Conservation (phyloP, 2,797 vertebrate species). For the Tauraco hartlaubi region DNA sequence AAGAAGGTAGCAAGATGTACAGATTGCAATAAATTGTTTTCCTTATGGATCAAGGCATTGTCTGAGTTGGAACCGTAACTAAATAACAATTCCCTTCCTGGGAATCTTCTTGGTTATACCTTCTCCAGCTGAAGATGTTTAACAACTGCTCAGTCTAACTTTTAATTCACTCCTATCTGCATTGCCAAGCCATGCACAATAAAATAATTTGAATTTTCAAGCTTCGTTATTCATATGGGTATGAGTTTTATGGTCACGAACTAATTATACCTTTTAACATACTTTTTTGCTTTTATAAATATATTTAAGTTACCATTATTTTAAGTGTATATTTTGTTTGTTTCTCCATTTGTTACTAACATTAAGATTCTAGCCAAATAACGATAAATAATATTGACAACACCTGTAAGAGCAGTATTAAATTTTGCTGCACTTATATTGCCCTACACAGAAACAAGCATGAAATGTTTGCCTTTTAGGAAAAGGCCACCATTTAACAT, state of each 20-base stretch:
- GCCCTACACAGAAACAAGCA: background rate
- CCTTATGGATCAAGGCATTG: background rate
- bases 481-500: background rate
- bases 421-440: background rate
- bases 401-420: background rate
- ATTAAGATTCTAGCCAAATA: background rate
- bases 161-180: background rate
- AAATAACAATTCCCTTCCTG: background rate
- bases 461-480: background rate
- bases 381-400: background rate
- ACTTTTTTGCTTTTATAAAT: background rate
- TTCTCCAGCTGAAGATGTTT: background rate
- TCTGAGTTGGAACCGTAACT: background rate
- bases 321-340: background rate
- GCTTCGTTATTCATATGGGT: background rate
- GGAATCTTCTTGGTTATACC: background rate
- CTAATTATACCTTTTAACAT: background rate
- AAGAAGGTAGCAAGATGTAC: background rate
- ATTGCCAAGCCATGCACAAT: background rate
- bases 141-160: background rate
- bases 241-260: background rate
- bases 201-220: conserved; percentile 1
- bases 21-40: background rate
- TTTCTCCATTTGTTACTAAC: background rate
- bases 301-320: background rate